phyloP scores from a whole-genome alignment of 2,888 invertebrate genomes.

The Cyclophora albipunctata region DNA sequence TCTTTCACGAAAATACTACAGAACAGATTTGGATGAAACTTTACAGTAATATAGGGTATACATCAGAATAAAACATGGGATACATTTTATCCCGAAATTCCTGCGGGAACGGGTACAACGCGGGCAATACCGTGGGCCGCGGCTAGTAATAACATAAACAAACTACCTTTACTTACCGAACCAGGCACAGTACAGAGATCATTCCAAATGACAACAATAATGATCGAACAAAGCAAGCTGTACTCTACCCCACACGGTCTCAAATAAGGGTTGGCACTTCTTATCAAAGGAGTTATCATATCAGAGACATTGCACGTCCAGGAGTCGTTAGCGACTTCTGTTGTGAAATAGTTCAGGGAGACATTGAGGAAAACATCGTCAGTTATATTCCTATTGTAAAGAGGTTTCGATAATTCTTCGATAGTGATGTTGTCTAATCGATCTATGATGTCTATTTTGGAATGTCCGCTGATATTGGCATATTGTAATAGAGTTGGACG shows the following conservation, averaged over 20 bases:
- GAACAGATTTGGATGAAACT: too few relatives aligned
- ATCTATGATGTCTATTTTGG: constrained; percentile 35
- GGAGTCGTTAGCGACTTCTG: constrained; percentile 25
- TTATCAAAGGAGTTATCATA: constrained; percentile 77
- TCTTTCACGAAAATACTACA: too few relatives aligned
- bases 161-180: constrained; percentile 40
- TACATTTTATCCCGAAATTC: too few relatives aligned
- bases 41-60: too few relatives aligned
- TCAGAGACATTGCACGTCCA: constrained; percentile 65
- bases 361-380: constrained; percentile 21
- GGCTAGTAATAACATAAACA: not conserved
- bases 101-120: too few relatives aligned
- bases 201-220: constrained; percentile 87
- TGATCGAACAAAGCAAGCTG: constrained; percentile 85
- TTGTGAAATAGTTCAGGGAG: constrained; percentile 26
- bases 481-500: constrained; percentile 47
- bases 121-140: too few relatives aligned
- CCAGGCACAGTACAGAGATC: constrained; percentile 77
- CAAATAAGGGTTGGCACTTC: constrained; percentile 83
- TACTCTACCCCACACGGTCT: constrained; percentile 90
- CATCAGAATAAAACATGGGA: too few relatives aligned
- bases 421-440: constrained; percentile 37
- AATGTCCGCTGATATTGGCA: constrained; percentile 47
- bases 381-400: constrained; percentile 10
- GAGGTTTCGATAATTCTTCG: constrained; percentile 18